A percentile compares a stretch with the other conserved stretches of the same genome.
These are phyloP conservation scores for Pagetopsis macropterus DNA, from an alignment of 2,797 vertebrate species.

Conservation along the genomic window DNA sequence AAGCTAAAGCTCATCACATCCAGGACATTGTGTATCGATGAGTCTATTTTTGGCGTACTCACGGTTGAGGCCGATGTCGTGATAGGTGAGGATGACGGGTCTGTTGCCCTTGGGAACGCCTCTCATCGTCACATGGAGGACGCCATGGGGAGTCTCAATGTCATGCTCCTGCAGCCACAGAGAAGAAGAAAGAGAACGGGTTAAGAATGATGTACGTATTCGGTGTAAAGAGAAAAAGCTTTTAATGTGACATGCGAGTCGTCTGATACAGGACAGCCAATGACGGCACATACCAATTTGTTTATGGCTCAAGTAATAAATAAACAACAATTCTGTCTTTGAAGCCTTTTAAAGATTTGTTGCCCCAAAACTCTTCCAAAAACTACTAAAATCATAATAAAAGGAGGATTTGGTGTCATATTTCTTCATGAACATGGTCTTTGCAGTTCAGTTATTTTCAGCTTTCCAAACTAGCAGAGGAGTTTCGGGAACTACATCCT, in stretches of 20 bases:
- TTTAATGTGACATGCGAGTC: background rate
- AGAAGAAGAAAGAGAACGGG: background rate
- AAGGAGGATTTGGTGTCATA: background rate
- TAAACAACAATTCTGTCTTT: background rate
- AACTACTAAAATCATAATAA: background rate
- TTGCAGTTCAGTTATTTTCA: background rate
- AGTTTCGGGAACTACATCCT: background rate
- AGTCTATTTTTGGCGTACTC: conserved; percentile 74
- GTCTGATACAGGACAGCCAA: background rate
- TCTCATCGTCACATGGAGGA: conserved; percentile 95
- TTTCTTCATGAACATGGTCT: background rate
- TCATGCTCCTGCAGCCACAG: conserved; percentile 91
- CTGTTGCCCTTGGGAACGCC: conserved; percentile 93
- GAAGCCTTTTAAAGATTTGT: background rate
- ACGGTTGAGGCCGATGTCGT: conserved; percentile 99
- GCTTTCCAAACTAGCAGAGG: background rate
- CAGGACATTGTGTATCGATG: background rate
- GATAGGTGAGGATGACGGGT: conserved; percentile 97
- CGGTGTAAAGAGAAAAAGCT: background rate
- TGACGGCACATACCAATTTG: background rate
- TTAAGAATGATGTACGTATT: background rate
- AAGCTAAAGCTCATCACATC: background rate
- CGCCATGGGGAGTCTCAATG: conserved; percentile 93
- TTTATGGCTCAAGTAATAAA: background rate
- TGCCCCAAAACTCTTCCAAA: background rate